phyloP scores from a whole-genome alignment of 2,888 invertebrate genomes.

The Tanaodytes sp. region DNA sequence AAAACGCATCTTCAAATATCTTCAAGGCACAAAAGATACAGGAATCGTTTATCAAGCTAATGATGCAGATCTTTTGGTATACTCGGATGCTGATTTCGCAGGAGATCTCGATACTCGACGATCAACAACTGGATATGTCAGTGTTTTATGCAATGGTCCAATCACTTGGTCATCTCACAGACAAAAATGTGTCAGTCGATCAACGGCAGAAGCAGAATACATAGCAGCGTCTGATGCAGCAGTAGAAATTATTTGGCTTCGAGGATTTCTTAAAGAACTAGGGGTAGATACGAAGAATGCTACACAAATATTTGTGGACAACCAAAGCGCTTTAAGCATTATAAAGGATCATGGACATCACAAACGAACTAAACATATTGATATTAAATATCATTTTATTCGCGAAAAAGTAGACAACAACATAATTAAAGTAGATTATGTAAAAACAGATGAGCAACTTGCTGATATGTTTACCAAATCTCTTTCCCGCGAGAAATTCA shows the following conservation, averaged over 20 bases:
- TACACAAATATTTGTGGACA: slow-evolving; percentile 9
- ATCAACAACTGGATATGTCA: slow-evolving; percentile 46
- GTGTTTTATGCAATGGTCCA: slow-evolving; percentile 31
- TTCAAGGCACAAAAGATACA: slow-evolving; percentile 36
- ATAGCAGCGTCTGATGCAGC: slow-evolving; percentile 21
- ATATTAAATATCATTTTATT: slow-evolving; percentile 27
- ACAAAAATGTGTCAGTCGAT: slow-evolving; percentile 34
- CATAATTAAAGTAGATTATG: slow-evolving; percentile 1
- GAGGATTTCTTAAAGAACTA: slow-evolving; percentile 12
- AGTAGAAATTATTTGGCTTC: slow-evolving; percentile 17
- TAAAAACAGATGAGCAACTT: background rate
- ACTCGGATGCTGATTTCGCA: slow-evolving; percentile 51
- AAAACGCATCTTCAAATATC: slow-evolving; percentile 48
- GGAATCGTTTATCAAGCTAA: slow-evolving; percentile 35
- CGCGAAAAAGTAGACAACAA: slow-evolving; percentile 24
- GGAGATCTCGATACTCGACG: slow-evolving; percentile 42
- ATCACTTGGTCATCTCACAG: slow-evolving; percentile 43
- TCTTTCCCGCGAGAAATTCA: slow-evolving; percentile 11
- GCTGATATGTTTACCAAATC: slow-evolving; percentile 28
- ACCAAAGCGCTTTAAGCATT: slow-evolving; percentile 24
- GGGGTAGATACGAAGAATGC: slow-evolving; percentile 5
- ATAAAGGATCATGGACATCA: slow-evolving; percentile 31
- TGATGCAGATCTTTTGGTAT: slow-evolving; percentile 10
- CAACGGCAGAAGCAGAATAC: slow-evolving; percentile 24
- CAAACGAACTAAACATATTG: slow-evolving; percentile 25